A percentile compares a stretch with the other conserved stretches of the same genome.
Conservation (phyloP, 1,140 invertebrate species). For the Mya arenaria region DNA sequence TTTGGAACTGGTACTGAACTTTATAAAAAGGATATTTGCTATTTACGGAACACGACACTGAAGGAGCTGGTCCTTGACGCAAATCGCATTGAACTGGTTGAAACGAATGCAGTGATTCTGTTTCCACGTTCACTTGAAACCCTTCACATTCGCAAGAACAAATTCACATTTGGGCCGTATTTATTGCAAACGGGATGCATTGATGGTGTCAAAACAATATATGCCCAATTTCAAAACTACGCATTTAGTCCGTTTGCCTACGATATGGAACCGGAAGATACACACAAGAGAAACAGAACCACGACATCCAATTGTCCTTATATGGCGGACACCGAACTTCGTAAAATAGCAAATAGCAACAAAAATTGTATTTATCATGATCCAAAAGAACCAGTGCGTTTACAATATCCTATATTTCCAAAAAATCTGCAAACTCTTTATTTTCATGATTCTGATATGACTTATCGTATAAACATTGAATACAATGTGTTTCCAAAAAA, state of each 20-base stretch:
- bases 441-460: not conserved
- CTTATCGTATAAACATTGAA: not conserved
- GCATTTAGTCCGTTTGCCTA: not conserved
- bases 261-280: not conserved
- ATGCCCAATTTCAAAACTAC: not conserved
- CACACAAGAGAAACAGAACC: not conserved
- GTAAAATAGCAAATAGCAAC: not conserved
- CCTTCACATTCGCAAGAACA: conserved; percentile 17
- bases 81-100: not conserved
- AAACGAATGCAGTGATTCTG: conserved; percentile 28
- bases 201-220: not conserved
- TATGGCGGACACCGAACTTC: not conserved
- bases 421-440: not conserved
- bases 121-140: conserved; percentile 33
- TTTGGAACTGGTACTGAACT: not conserved
- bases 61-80: not conserved
- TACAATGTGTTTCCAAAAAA: not conserved
- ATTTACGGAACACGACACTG: conserved; percentile 44
- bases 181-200: not conserved
- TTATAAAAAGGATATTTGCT: not conserved
- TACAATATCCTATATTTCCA: not conserved
- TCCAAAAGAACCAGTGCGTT: not conserved
- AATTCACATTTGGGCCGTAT: conserved; percentile 32
- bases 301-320: conserved; percentile 3
- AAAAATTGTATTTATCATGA: not conserved